Base-by-base conservation (phyloP, 2,113 vertebrate species). In the Raja brachyura region DNA sequence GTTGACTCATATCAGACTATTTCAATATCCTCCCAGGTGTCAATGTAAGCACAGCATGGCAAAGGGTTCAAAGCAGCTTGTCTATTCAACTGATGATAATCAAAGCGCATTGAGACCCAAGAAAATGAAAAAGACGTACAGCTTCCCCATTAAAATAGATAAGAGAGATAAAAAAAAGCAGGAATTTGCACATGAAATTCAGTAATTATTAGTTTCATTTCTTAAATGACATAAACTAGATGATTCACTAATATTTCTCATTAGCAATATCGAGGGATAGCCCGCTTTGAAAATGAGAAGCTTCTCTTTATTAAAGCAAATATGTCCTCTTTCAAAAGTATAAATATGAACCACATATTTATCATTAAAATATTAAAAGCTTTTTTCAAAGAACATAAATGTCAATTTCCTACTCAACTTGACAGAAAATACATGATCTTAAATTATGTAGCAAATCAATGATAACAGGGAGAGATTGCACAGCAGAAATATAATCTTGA, bases 361-460 rank as follows among this genome's bases (percentile, higher is more conserved):
- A 88, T 28, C 25, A 61, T 88, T 63, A 66, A 63, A 88, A 88
- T 31, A 88, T 66, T 88, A 61, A 63, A 88, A 61, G 28, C 59
- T 63, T 88, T 88, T 31, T 86, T 66, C 59, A 66, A 85, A 31
- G 56, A 88, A 11, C 13, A 83, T 63, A 31, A 88, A 88, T 31
- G 59, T 88, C 83, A 88, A 88, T 61, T 88, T 63, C 83, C 28
- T 63, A 66, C 59, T 66, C 83, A 66, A 88, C 83, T 31, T 66
- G 83, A 88, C 59, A 88, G 83, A 66, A 88, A 88, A 88, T 88
- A 66, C 59, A 88, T 88, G 83, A 66, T 88, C 61, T 73, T 88
- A 88, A 88, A 66, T 31, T 63, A 66, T 88, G 83, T 88, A 66
- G 59, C 83, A 31, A 63, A 88, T 88, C 83, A 66, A 66, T 88